phyloP scores from a whole-genome alignment of 2,888 invertebrate genomes.

The Alloplasta piceator region DNA sequence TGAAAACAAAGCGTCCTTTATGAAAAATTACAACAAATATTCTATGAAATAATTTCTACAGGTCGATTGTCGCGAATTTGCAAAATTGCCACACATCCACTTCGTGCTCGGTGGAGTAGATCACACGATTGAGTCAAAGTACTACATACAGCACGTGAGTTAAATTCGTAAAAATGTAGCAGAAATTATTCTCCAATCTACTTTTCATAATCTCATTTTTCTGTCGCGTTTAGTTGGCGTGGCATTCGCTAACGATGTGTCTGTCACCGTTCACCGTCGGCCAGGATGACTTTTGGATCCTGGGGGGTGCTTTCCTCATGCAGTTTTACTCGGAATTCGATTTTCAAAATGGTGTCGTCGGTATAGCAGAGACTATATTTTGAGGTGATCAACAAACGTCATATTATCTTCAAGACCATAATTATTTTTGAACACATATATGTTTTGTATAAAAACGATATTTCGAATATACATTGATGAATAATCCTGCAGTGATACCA shows the following conservation, averaged over 20 bases:
- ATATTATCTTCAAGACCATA: no score
- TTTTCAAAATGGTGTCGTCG: conserved; percentile 80
- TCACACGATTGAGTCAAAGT: conserved; percentile 86
- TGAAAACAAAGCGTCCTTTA: no score
- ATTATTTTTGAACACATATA: no score
- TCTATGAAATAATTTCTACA: conserved; percentile 69
- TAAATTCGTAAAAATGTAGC: neutral
- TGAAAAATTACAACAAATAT: neutral
- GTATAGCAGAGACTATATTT: conserved; percentile 81
- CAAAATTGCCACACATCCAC: conserved; percentile 86
- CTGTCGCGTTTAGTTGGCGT: conserved; percentile 78
- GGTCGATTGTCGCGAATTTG: conserved; percentile 86
- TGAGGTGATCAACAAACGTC: conserved; percentile 29
- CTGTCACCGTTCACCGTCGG: conserved; percentile 82
- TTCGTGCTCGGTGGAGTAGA: conserved; percentile 86
- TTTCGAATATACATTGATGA: no score
- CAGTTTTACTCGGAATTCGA: conserved; percentile 84
- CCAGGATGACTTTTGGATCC: conserved; percentile 79
- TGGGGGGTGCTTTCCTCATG: conserved; percentile 84
- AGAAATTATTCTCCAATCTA: conserved; percentile 32
- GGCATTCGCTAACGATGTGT: conserved; percentile 79
- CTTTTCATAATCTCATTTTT: conserved; percentile 1
- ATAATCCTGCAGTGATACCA: no score
- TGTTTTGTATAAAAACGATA: no score
- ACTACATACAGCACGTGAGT: conserved; percentile 85